Evolutionary conservation across 2,888 invertebrate genomes (phyloP).

Genomic region (Drosophila vallismaia): DNA sequence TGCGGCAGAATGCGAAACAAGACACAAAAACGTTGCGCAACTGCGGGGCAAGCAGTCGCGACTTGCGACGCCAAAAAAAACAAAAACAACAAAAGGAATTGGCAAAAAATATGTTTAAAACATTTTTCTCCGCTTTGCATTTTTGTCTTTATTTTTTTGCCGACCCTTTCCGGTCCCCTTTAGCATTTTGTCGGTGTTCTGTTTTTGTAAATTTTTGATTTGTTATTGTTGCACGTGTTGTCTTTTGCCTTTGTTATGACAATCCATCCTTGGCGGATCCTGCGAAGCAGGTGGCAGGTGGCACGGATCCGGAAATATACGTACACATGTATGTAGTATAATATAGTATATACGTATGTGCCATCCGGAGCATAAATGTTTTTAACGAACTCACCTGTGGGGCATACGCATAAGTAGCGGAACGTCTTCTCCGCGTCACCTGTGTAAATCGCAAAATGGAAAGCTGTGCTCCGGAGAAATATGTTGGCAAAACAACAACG

Average conservation of each 20-base stretch:
- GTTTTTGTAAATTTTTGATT: conserved; percentile 75
- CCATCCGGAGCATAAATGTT: conserved; percentile 51
- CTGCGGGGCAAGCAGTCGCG: conserved; percentile 32
- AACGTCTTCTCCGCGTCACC: conserved; percentile 40
- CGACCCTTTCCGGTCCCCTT: conserved; percentile 13
- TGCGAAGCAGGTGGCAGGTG: conserved; percentile 34
- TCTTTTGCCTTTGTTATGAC: conserved; percentile 76
- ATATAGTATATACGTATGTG: neutral
- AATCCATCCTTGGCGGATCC: conserved; percentile 69
- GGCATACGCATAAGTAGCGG: conserved; percentile 50
- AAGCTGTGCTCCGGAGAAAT: conserved; percentile 6
- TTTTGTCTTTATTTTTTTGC: conserved; percentile 45
- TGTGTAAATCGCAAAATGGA: conserved; percentile 43
- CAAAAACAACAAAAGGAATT: conserved; percentile 42
- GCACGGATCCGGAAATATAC: conserved; percentile 5
- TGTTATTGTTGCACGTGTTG: conserved; percentile 81
- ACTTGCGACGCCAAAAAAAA: conserved; percentile 14
- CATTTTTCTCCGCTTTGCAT: conserved; percentile 66
- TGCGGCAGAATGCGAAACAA: conserved; percentile 59
- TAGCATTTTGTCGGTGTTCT: conserved; percentile 52
- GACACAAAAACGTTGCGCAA: conserved; percentile 28
- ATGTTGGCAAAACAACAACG: conserved; percentile 27
- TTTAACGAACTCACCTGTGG: conserved; percentile 60
- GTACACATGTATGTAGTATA: neutral
- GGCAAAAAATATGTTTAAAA: conserved; percentile 75